A percentile compares a stretch with the other conserved stretches of the same genome.
Conservation (phyloP, 2,888 invertebrate genomes). For the Polymixis lichenea region DNA sequence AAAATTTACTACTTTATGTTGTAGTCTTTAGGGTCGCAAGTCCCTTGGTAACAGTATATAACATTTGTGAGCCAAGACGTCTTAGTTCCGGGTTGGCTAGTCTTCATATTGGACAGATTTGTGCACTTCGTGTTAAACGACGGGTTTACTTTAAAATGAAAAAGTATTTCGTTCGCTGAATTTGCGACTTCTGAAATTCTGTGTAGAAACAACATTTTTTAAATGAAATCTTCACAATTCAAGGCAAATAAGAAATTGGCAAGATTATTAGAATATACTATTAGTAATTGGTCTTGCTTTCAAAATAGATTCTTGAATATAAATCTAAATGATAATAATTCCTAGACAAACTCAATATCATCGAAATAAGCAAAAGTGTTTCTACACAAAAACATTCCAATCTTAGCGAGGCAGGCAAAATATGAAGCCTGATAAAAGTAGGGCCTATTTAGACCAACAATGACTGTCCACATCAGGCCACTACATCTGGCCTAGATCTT, state of each 20-base stretch:
- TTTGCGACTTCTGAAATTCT: background rate
- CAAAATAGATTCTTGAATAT: background rate
- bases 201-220: background rate
- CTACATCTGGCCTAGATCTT: slow-evolving; percentile 48
- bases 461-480: slow-evolving; percentile 44
- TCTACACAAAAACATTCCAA: background rate
- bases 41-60: slow-evolving; percentile 42
- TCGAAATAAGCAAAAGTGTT: background rate
- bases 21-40: slow-evolving; percentile 31
- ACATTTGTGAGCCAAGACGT: slow-evolving; percentile 33
- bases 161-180: slow-evolving; percentile 6
- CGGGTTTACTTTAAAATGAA: slow-evolving; percentile 39
- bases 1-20: slow-evolving; percentile 40
- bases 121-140: slow-evolving; percentile 40
- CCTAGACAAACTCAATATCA: background rate
- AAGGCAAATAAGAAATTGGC: background rate
- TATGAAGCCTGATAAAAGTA: slow-evolving; percentile 36
- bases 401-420: slow-evolving; percentile 22
- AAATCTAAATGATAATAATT: background rate
- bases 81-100: slow-evolving; percentile 53
- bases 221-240: background rate
- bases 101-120: slow-evolving; percentile 50
- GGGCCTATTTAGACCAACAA: slow-evolving; percentile 45
- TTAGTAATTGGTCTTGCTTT: background rate
- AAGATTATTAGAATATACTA: background rate